Evolutionary conservation across 1,140 invertebrate species (phyloP), one percentile per base, ranked within the genome.

Genomic region (Zophobas morio): DNA sequence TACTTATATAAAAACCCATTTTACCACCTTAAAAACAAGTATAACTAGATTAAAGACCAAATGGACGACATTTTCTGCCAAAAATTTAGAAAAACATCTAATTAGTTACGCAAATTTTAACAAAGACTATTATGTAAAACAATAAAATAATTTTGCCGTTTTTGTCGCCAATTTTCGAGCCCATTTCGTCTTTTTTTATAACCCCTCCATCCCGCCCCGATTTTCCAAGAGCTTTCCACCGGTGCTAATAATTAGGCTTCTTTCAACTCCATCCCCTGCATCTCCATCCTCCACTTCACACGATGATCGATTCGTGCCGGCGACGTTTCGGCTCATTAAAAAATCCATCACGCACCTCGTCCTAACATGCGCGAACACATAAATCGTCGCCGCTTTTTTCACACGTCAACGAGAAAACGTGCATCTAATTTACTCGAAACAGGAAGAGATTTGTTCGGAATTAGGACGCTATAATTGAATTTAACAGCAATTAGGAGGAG

Each of bases 311-410:
- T 60, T 60, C 36, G 56, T 5, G 54, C 20, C 54, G 54, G 34
- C 54, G 56, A 60, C 56, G 56, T 74, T 74, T 74, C 39, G 71
- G 47, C 51, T 40, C 49, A 74, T 74, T 74, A 56, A 74, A 74
- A 74, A 74, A 74, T 74, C 39, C 49, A 54, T 74, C 71, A 74
- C 71, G 39, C 46, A 56, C 46, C 39, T 42, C 34, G 42, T 72
- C 51, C 35, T 54, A 54, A n/a, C 53, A 54, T 54, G 53, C 53
- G 53, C 53, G 35, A 20, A 54, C 53, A 34, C 53, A 33, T 54
- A 60, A 60, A 36, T 60, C 36, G 34, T n/a, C 33, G 8, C 6
- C 47, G 47, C 37, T 74, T 54, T 74, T 74, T 74, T 74, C 70
- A 72, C 70, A 72, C 70, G 46, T 72, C 39, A 20, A 42, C 46